A percentile compares a stretch with the other conserved stretches of the same genome.
Evolutionary conservation across 1,140 invertebrate genomes (phyloP).

Genomic region (Habropoda laboriosa): DNA sequence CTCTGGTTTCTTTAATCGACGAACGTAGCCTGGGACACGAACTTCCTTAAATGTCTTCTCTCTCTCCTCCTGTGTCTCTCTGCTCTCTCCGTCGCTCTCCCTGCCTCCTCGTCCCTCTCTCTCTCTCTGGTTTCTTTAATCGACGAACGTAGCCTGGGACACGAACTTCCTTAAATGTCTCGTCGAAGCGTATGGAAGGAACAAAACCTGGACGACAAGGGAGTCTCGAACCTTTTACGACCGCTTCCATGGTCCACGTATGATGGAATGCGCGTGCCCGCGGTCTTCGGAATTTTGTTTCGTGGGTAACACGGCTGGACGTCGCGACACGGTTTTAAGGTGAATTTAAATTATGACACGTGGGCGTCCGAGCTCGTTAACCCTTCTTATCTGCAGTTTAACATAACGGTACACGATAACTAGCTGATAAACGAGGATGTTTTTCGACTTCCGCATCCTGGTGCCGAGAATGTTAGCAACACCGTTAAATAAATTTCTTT

Average conservation of each 20-base stretch:
- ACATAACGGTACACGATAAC: not conserved
- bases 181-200: not conserved
- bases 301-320: not conserved
- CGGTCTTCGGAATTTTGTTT: not conserved
- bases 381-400: not conserved
- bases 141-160: slow-evolving; percentile 28
- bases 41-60: slow-evolving; percentile 58
- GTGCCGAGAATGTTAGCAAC: not conserved
- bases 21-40: slow-evolving; percentile 8
- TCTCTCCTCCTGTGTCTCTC: too few relatives aligned
- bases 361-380: not conserved
- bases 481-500: too few relatives aligned
- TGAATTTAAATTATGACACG: not conserved
- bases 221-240: slow-evolving; percentile 31
- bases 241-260: slow-evolving; percentile 2
- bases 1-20: slow-evolving; percentile 49
- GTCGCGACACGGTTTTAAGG: not conserved
- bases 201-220: slow-evolving; percentile 49
- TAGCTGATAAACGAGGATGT: not conserved
- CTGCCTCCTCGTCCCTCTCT: too few relatives aligned
- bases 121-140: slow-evolving; percentile 44
- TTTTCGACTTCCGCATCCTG: not conserved
- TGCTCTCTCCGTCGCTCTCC: too few relatives aligned
- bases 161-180: slow-evolving; percentile 54
- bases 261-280: slow-evolving; percentile 12